Base-by-base conservation (phyloP, 2,888 invertebrate species). In the Spicauda simplicius region DNA sequence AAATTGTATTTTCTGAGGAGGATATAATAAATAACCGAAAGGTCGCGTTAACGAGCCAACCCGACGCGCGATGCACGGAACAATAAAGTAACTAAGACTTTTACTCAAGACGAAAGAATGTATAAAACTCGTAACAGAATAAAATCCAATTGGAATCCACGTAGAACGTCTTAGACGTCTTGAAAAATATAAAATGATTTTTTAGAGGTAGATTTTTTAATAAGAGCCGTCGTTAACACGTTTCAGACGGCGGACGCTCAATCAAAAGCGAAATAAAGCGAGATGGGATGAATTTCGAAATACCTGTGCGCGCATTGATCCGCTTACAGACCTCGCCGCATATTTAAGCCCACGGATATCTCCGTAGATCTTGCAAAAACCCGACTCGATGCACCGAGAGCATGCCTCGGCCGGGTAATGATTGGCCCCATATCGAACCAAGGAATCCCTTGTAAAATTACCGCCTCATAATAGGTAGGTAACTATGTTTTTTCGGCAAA, bases 1-100 rank as follows among this genome's bases (percentile, higher is more conserved):
- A 90, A 89, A 91, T 90, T 90, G 89, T 90, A 87, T 90, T 87
- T 90, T 89, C 85, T 88, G 86, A 84, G 85, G 88, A 90, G 91
- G 91, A 91, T 90, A 91, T 88, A 86, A 91, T 91, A 91, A 91
- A 91, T 90, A 89, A 89, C 80, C 83, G 78, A 89, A 89, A 91
- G 90, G 90, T 90, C 88, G 90, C 88, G 90, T 91, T 91, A 91
- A 91, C 91, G 89, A 91, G 90, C 84, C 83, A 83, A 79, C 81
- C 83, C 82, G 78, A 78, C 80, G 86, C 87, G 83, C 86, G 86
- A 85, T 80, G 83, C 81, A 82, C 80, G 86, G 88, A 88, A 90
- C 90, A 90, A 91, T 90, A 90, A 90, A 90, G 85, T 84, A 85
- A 72, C 73, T 73, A 78, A 86, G 79, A 84, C 83, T 87, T 85